Evolutionary conservation across 2,113 vertebrate genomes (phyloP), one percentile per base, ranked within the genome.

Genomic region (Otocyon megalotis): DNA sequence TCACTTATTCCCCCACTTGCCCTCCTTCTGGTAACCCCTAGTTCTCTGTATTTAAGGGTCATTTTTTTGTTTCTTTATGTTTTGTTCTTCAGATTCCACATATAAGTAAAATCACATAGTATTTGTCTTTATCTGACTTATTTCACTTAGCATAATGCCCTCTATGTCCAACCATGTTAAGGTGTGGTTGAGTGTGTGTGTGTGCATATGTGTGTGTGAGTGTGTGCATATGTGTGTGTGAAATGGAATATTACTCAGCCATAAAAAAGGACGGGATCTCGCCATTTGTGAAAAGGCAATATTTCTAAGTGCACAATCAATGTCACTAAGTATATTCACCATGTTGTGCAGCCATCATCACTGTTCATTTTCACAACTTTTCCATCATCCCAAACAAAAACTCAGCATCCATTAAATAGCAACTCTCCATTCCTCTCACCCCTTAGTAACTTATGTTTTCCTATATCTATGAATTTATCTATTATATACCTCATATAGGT

Each of bases 361-460:
- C 48, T 86, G 35, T 60, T 48, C 30, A 81, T 81, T 89, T 92
- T 28, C n/a, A 62, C 17, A 87, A 90, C 7, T 5, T 92, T 79
- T 77, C 77, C 28, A 76, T 71, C 65, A 94, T 62, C 37, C 8
- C 60, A 69, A 79, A 58, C 7, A 97, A 60, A 92, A 80, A 92
- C 24, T 60, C 16, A 71, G 17, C 4, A 50, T 16, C 53, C 20
- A 89, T 30, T 74, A 26, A 60, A 74, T 19, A 74, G 19, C 85
- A 85, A 54, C 35, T 43, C 19, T 63, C 63, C 12, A 74, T 35
- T 65, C 32, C 26, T 50, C 22, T 12, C 74, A 37, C 1, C 8
- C 9, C 48, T 32, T 71, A 24, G 5, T 79, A 37, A 56, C 7
- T 5, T 67, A 79, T 54, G 8, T 54, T 76, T 53, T 77, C 82